Evolutionary conservation across 2,888 invertebrate genomes (phyloP), one percentile per base, ranked within the genome.

Genomic region (Acleris holmiana): DNA sequence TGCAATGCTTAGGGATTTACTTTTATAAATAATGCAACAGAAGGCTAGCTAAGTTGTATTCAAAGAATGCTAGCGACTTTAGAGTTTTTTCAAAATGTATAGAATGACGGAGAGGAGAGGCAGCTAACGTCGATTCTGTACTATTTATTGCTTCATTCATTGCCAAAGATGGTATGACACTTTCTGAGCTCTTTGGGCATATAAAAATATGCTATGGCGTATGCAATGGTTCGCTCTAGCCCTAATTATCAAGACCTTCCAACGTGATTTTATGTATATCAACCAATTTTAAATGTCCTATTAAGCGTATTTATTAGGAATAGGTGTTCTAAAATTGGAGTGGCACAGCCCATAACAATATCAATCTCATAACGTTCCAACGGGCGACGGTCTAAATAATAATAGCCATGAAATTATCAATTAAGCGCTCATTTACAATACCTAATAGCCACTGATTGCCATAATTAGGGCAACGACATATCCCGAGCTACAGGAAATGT

Each of bases 351-450:
- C 19, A 48, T 51, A 46, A 47, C 40, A 51, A 63, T 57, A 50
- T 51, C 40, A 51, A 51, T 58, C 3, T 19, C 25, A 51, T 50
- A 62, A 35, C 4, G 35, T 19, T 58, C 25, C 51, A 7, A 58
- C 23, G n/a, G 19, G 18, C 23, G 46, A 17, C 50, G 41, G 50
- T 44, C 25, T 51, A 51, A 59, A 48, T 53, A 47, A 58, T 63
- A 58, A 59, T 48, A 44, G 41, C 58, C 53, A 48, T 53, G 48
- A 64, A 64, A 64, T 64, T 48, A 59, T 54, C 55, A 60, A 69
- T 69, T 69, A 68, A 62, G 41, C 55, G 61, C 59, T 58, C 53
- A 35, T 68, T 62, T 65, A 69, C 62, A 69, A 68, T 68, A 55
- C 67, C 54, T 56, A 50, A 61, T 60, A 59, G 55, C 54, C 65